A percentile compares a stretch with the other conserved stretches of the same genome.
Conservation (phyloP, 2,113 vertebrate species). For the Odobenus rosmarus region DNA sequence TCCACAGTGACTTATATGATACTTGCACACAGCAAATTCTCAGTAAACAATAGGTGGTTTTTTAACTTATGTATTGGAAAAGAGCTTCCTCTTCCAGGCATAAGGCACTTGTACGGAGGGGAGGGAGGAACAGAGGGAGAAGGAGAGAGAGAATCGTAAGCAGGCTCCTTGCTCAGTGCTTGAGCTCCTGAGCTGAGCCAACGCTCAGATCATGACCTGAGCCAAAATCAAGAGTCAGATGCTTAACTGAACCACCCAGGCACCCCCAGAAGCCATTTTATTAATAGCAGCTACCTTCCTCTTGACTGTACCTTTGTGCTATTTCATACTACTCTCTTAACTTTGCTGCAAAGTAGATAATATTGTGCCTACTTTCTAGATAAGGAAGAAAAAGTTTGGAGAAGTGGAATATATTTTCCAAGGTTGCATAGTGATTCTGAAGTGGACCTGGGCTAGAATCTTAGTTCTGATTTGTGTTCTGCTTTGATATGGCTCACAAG, state of each 20-base stretch:
- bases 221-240: background rate
- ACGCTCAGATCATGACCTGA: background rate
- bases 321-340: background rate
- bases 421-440: background rate
- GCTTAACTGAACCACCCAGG: background rate
- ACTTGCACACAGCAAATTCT: background rate
- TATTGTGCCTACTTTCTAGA: background rate
- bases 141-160: background rate
- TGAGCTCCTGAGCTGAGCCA: background rate
- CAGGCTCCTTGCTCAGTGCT: background rate
- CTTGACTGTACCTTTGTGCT: background rate
- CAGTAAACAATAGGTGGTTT: background rate
- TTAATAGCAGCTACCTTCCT: background rate
- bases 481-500: background rate
- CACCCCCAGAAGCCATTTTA: background rate
- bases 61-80: background rate
- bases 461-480: background rate
- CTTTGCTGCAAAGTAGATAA: background rate
- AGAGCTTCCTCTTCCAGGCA: background rate
- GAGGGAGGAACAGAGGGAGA: background rate
- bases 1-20: background rate
- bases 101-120: background rate
- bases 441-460: background rate
- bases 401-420: background rate
- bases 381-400: background rate